Base-by-base conservation (phyloP, 2,888 invertebrate species). In the Heliconius aoede region DNA sequence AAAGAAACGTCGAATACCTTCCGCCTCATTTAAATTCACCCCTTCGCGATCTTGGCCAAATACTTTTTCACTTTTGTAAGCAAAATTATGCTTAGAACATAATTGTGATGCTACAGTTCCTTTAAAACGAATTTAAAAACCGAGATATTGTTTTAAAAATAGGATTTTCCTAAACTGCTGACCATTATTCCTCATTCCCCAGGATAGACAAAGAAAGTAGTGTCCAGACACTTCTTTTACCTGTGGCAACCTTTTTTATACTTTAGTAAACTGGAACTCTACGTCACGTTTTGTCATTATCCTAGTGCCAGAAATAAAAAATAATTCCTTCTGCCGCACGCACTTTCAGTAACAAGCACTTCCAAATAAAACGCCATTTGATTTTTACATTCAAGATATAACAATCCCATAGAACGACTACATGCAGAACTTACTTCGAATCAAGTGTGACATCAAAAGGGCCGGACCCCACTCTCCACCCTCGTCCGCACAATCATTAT, bases 401-500 rank as follows among this genome's bases (percentile, higher is more conserved):
- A 71, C 62, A 51, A 61, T 72, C 58, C 30, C 74, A 75, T 73
- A 73, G 69, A 76, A 68, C 68, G 69, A 73, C 32, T 68, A 62
- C 68, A 69, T 58, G 71, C 55, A 68, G 72, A 64, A 73, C 55
- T 78, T 62, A 73, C 69, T 64, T 55, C 32, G 71, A 51, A 75
- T 75, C 71, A 75, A 71, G 61, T 68, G 68, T 51, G 61, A 68
- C 76, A 74, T 65, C 55, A 67, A 73, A 77, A 73, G 75, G 77
- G 79, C 61, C 67, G 77, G 65, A 62, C 65, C 75, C 73, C 71
- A 73, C 24, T 69, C 72, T 62, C 8, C 32, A 7, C 32, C 32
- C 1, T 65, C 68, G 26, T 36, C 58, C 73, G 51, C 58, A 68
- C 68, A 26, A 46, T 61, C 76, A 73, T 73, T 76, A 73, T 73